These are phyloP conservation scores for Grus americana DNA, from an alignment of 2,113 vertebrate species.

Conservation along the genomic window DNA sequence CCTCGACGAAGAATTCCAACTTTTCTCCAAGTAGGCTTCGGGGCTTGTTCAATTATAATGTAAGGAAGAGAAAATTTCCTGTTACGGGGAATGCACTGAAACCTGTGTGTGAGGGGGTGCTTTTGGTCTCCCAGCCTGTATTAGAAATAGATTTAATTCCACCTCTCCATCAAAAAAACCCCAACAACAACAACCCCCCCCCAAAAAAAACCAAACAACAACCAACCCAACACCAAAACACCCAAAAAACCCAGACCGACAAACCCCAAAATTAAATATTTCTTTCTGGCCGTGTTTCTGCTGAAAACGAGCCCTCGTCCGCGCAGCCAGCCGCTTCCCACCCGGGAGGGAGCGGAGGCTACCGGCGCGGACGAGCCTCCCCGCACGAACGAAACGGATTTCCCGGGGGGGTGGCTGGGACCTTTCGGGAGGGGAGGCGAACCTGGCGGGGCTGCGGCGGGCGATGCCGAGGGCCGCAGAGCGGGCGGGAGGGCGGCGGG, in stretches of 20 bases:
- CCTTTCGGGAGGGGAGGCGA: background rate
- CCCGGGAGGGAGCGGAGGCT: background rate
- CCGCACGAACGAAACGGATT: conserved; percentile 65
- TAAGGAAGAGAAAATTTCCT: conserved; percentile 71
- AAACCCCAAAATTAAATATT: background rate
- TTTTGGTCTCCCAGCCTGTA: background rate
- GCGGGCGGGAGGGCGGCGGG: background rate
- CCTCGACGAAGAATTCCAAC: conserved; percentile 78
- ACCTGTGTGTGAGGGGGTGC: background rate
- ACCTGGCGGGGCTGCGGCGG: background rate
- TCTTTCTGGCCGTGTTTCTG: background rate
- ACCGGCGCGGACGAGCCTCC: background rate
- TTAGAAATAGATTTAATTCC: background rate
- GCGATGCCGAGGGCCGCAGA: background rate
- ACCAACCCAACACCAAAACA: background rate
- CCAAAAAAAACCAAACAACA: too few species aligned
- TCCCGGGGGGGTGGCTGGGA: background rate
- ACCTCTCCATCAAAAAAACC: background rate
- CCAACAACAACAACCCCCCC: too few species aligned
- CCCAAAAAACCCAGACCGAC: too few species aligned
- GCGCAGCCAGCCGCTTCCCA: background rate
- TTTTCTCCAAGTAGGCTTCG: conserved; percentile 69
- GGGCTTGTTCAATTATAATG: conserved; percentile 59
- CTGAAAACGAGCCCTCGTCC: background rate
- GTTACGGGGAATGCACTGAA: conserved; percentile 23